Percentiles rank a stretch among this genome's conserved stretches.
Evolutionary conservation across 2,113 vertebrate species (phyloP).

Genomic region (Pteropus alecto): DNA sequence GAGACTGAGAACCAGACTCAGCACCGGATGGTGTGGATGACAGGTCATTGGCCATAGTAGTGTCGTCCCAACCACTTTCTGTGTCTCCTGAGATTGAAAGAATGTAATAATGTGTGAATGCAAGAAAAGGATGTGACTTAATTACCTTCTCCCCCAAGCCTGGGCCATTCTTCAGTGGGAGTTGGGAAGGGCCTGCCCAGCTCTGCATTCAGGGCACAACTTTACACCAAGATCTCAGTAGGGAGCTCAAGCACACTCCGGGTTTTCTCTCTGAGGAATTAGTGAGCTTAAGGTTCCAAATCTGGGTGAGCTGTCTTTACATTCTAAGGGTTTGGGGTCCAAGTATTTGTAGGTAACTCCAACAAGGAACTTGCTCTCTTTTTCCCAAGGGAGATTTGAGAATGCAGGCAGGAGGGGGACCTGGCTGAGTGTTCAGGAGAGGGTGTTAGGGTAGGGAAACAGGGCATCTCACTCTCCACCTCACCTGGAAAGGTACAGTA

Average conservation of each 20-base stretch:
- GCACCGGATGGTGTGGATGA: conserved; percentile 86
- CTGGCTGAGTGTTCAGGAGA: neutral
- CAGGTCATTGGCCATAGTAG: conserved; percentile 79
- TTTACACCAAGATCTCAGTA: neutral
- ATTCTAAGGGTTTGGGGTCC: neutral
- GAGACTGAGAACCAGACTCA: conserved; percentile 87
- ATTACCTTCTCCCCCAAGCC: neutral
- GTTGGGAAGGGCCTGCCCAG: neutral
- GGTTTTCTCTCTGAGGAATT: neutral
- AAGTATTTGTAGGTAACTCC: neutral
- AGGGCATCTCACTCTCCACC: conserved; percentile 39
- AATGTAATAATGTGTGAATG: conserved; percentile 34
- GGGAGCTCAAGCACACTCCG: neutral
- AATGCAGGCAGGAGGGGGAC: neutral
- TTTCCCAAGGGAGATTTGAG: neutral
- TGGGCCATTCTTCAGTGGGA: neutral
- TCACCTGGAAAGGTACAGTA: conserved; percentile 87
- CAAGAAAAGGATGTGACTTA: neutral
- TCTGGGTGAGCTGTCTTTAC: neutral
- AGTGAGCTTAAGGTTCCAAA: neutral
- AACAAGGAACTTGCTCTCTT: neutral
- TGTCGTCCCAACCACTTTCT: conserved; percentile 84
- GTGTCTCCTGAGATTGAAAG: conserved; percentile 85
- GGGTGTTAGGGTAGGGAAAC: conserved; percentile 1
- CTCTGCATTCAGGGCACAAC: neutral